Evolutionary conservation across 2,797 vertebrate species (phyloP).

Genomic region (Cirrhinus molitorella): DNA sequence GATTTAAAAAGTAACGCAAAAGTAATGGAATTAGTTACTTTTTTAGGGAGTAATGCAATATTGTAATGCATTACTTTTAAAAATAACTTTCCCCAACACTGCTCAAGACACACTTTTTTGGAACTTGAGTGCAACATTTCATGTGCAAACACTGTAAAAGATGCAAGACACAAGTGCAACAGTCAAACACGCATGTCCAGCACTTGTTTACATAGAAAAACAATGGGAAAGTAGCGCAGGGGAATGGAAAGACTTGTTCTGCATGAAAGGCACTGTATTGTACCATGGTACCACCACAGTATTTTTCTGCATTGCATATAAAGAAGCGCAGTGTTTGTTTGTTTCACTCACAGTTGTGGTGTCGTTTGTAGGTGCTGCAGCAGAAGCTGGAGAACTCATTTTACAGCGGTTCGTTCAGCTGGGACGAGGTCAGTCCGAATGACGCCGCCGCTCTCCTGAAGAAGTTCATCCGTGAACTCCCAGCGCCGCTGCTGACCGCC

Average conservation of each 20-base stretch:
- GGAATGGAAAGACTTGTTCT: neutral
- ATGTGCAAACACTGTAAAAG: neutral
- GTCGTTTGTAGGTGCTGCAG: conserved; percentile 78
- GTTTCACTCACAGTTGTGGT: neutral
- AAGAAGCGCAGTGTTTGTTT: neutral
- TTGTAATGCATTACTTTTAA: too few relatives aligned
- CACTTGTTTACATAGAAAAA: neutral
- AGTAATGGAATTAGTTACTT: too few relatives aligned
- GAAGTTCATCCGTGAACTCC: conserved; percentile 91
- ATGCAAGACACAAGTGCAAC: neutral
- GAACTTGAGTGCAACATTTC: too few relatives aligned
- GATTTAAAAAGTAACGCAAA: too few relatives aligned
- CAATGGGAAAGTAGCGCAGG: neutral
- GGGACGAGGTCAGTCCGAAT: conserved; percentile 91
- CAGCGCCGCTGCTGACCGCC: conserved; percentile 85
- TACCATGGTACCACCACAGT: neutral
- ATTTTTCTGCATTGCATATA: neutral
- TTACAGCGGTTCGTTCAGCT: conserved; percentile 82
- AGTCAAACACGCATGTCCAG: neutral
- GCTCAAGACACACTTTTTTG: neutral
- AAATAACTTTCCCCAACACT: too few relatives aligned
- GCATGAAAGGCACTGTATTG: neutral
- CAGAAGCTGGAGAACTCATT: conserved; percentile 87
- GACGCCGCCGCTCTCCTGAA: conserved; percentile 89
- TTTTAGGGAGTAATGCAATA: too few relatives aligned